Evolutionary conservation across 2,888 invertebrate genomes (phyloP).

Genomic region (Nowickia ferox): DNA sequence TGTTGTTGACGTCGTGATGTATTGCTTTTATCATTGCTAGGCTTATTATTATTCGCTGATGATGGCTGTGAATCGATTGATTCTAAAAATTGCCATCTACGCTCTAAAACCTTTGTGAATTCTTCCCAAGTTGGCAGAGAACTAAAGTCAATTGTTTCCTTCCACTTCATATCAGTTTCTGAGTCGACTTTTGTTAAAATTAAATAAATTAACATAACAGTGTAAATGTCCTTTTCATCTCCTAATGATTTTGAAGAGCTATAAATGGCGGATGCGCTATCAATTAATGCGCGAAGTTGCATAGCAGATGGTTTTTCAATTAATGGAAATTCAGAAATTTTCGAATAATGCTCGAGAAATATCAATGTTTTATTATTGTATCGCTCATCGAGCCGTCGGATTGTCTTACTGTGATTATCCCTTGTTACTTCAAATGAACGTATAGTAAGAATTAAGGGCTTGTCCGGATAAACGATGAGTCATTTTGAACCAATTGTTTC

Average conservation of each 20-base stretch:
- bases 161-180: constrained; percentile 63
- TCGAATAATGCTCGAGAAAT: constrained; percentile 51
- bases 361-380: constrained; percentile 54
- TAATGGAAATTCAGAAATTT: constrained; percentile 31
- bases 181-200: constrained; percentile 61
- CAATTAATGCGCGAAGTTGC: no score
- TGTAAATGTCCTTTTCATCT: constrained; percentile 21
- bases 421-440: constrained; percentile 39
- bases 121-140: constrained; percentile 54
- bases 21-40: no score
- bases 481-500: constrained; percentile 28
- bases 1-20: constrained; percentile 23
- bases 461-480: constrained; percentile 40
- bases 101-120: constrained; percentile 52
- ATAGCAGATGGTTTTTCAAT: constrained; percentile 12
- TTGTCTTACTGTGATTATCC: constrained; percentile 49
- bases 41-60: constrained; percentile 17
- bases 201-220: constrained; percentile 62
- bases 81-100: constrained; percentile 62
- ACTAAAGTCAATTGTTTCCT: constrained; percentile 59
- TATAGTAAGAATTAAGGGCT: constrained; percentile 52
- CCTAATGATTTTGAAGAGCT: no score
- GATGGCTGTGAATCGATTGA: constrained; percentile 31
- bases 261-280: no score
- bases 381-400: constrained; percentile 32